A percentile compares a stretch with the other conserved stretches of the same genome.
phyloP scores from a whole-genome alignment of 1,140 invertebrate species.

The Scylla paramamosain region DNA sequence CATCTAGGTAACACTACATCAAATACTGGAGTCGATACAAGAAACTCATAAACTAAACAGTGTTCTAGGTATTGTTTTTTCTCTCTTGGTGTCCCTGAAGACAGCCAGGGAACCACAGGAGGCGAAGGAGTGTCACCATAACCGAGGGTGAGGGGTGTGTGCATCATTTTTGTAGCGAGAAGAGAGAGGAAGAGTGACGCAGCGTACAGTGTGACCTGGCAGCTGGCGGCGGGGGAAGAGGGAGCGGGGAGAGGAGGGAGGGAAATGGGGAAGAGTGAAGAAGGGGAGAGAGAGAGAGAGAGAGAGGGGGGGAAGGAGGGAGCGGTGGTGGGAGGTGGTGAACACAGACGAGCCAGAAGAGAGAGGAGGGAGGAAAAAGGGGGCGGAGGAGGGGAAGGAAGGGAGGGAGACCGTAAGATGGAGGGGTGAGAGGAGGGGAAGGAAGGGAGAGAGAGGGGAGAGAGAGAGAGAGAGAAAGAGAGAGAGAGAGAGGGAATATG shows the following conservation, averaged over 20 bases:
- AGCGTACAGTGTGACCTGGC: slow-evolving; percentile 18
- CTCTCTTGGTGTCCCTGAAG: too few species aligned
- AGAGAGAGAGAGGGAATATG: not conserved
- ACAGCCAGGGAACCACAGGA: too few species aligned
- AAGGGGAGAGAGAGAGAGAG: not conserved
- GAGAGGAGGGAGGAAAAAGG: not conserved
- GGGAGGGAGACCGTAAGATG: not conserved
- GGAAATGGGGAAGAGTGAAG: not conserved
- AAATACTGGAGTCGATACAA: too few species aligned
- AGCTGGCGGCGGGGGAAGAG: slow-evolving; percentile 2
- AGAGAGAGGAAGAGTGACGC: slow-evolving; percentile 1
- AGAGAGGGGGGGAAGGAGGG: not conserved
- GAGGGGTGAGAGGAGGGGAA: not conserved
- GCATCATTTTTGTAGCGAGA: slow-evolving; percentile 11
- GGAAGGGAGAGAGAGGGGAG: not conserved
- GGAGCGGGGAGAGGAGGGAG: not conserved
- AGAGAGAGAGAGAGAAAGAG: not conserved
- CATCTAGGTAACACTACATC: too few species aligned
- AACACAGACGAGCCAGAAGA: not conserved
- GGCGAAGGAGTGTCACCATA: not conserved
- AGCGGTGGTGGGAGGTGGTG: not conserved
- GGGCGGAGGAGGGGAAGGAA: not conserved
- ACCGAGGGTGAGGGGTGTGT: not conserved
- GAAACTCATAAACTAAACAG: too few species aligned
- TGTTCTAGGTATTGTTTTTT: too few species aligned